Evolutionary conservation across 2,113 vertebrate species (phyloP).

Genomic region (Poeciliopsis occidentalis): DNA sequence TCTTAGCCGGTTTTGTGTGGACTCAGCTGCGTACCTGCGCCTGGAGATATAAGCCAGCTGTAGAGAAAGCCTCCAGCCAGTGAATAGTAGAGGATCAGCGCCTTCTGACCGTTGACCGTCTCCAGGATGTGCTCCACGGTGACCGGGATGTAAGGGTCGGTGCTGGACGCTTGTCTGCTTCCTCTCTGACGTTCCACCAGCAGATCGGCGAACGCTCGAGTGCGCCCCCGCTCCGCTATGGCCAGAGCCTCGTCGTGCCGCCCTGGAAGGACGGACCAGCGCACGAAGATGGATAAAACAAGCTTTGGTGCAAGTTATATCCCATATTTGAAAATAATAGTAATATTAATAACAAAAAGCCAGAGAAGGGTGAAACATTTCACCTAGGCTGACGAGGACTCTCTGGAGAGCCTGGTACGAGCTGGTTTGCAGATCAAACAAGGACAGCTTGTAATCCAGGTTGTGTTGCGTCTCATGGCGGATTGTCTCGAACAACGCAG

Average conservation of each 20-base stretch:
- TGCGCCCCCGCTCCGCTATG: slow-evolving; percentile 92
- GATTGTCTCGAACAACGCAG: slow-evolving; percentile 89
- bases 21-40: slow-evolving; percentile 83
- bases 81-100: slow-evolving; percentile 93
- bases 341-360: not conserved
- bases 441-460: slow-evolving; percentile 91
- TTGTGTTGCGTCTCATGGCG: slow-evolving; percentile 91
- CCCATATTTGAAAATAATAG: not conserved
- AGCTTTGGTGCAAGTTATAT: not conserved
- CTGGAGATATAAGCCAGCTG: slow-evolving; percentile 94
- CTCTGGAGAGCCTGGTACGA: slow-evolving; percentile 95
- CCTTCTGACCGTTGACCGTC: slow-evolving; percentile 87
- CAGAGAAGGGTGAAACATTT: slow-evolving; percentile 20
- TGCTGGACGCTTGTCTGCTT: slow-evolving; percentile 80
- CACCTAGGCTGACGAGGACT: slow-evolving; percentile 93
- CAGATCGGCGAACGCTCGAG: slow-evolving; percentile 91
- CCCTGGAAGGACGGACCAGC: slow-evolving; percentile 71
- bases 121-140: slow-evolving; percentile 92
- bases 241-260: slow-evolving; percentile 93
- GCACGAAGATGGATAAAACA: not conserved
- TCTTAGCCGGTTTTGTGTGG: not conserved
- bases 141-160: slow-evolving; percentile 89
- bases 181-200: slow-evolving; percentile 92
- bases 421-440: slow-evolving; percentile 95
- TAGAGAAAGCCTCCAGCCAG: slow-evolving; percentile 93